Conservation (phyloP, 1,140 invertebrate genomes). For the Rhagoletis pomonella region DNA sequence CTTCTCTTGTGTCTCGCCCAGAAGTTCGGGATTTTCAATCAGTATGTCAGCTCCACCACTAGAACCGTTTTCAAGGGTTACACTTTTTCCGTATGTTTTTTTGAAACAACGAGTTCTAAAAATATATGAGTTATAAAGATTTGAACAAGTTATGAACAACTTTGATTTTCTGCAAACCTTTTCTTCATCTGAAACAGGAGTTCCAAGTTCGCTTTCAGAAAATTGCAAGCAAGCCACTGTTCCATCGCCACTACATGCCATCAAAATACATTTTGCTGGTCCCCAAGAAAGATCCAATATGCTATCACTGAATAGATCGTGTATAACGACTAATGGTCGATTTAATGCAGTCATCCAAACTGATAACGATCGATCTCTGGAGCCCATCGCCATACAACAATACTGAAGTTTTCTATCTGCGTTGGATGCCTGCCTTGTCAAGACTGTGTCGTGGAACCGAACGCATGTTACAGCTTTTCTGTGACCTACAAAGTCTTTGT, state of each 20-base stretch:
- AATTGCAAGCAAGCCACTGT: conserved; percentile 94
- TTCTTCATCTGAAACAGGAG: conserved; percentile 85
- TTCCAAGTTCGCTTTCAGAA: conserved; percentile 88
- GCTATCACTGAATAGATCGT: conserved; percentile 93
- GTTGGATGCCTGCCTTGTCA: conserved; percentile 60
- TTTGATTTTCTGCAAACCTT: conserved; percentile 75
- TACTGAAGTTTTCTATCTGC: conserved; percentile 81
- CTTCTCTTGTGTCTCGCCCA: conserved; percentile 77
- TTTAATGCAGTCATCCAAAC: conserved; percentile 95
- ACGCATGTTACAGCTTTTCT: conserved; percentile 97
- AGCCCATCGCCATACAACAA: conserved; percentile 95
- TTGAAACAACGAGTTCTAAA: conserved; percentile 86
- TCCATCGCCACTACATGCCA: conserved; percentile 97
- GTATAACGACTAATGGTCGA: conserved; percentile 92
- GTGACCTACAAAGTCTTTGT: conserved; percentile 98
- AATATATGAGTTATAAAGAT: conserved; percentile 60
- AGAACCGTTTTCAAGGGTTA: conserved; percentile 76
- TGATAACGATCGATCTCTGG: conserved; percentile 92
- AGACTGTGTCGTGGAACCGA: conserved; percentile 75
- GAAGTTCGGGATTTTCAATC: conserved; percentile 88
- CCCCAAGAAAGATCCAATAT: conserved; percentile 92
- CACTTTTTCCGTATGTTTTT: conserved; percentile 89
- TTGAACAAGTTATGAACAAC: background rate
- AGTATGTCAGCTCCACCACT: conserved; percentile 79
- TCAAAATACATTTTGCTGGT: conserved; percentile 78